Percentiles rank a stretch among this genome's conserved stretches.
Conservation (phyloP, 1,140 invertebrate genomes). For the Diorhabda carinulata region DNA sequence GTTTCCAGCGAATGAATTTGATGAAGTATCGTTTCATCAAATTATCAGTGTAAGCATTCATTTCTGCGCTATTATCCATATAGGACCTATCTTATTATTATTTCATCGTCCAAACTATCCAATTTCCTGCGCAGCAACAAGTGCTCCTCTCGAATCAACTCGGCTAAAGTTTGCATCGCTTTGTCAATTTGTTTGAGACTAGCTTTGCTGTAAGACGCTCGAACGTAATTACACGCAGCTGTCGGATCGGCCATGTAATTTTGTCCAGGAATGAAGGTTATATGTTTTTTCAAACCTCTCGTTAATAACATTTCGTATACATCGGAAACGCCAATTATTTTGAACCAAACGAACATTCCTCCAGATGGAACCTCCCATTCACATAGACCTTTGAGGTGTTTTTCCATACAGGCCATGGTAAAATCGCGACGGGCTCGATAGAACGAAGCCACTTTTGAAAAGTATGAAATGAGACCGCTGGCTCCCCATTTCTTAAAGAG, state of each 20-base stretch:
- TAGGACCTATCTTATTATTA: constrained; percentile 7
- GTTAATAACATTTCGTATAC: constrained; percentile 70
- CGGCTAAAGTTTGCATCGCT: constrained; percentile 48
- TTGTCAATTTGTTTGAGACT: constrained; percentile 60
- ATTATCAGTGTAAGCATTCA: not conserved
- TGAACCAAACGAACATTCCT: constrained; percentile 78
- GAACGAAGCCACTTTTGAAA: constrained; percentile 57
- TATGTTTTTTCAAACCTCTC: constrained; percentile 55
- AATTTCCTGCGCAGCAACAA: constrained; percentile 44
- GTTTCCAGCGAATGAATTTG: not conserved
- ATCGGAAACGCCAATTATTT: constrained; percentile 62
- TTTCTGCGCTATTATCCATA: not conserved
- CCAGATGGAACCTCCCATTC: constrained; percentile 64
- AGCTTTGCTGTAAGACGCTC: constrained; percentile 65
- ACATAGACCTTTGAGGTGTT: constrained; percentile 61
- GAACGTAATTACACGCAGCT: constrained; percentile 59
- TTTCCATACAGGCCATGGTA: constrained; percentile 58
- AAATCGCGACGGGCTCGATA: constrained; percentile 63
- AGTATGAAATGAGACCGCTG: constrained; percentile 59
- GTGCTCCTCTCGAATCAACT: constrained; percentile 50
- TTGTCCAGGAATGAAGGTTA: constrained; percentile 67
- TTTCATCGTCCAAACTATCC: constrained; percentile 32
- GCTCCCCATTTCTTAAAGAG: constrained; percentile 61
- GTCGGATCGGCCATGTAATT: constrained; percentile 61
- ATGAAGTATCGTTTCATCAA: not conserved